Conservation (phyloP, 2,888 invertebrate genomes). For the Neuroscelio doddi region DNA sequence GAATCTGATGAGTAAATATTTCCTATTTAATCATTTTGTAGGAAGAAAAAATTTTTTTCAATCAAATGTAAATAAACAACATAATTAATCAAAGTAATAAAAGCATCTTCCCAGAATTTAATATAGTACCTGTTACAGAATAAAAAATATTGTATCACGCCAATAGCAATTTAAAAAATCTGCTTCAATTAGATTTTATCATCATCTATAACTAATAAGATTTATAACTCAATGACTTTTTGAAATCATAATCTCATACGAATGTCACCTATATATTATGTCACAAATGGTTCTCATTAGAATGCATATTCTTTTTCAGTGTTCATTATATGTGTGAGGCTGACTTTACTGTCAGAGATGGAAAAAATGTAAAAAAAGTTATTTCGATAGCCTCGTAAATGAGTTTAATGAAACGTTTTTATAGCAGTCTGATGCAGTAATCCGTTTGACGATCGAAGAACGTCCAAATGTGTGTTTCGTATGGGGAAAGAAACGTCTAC, state of each 20-base stretch:
- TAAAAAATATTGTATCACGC: slow-evolving; percentile 3
- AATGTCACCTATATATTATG: slow-evolving; percentile 31
- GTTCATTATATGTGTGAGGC: slow-evolving; percentile 21
- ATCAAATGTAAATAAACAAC: too few species aligned
- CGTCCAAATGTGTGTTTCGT: slow-evolving; percentile 5
- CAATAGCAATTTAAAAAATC: slow-evolving; percentile 7
- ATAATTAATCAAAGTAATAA: too few species aligned
- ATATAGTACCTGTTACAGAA: background rate
- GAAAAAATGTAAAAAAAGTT: slow-evolving; percentile 18
- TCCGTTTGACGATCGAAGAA: slow-evolving; percentile 41
- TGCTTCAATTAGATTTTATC: slow-evolving; percentile 3
- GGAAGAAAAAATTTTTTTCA: background rate
- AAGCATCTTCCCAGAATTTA: too few species aligned
- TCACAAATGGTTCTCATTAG: slow-evolving; percentile 39
- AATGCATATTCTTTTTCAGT: slow-evolving; percentile 24
- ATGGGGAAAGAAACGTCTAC: slow-evolving; percentile 7
- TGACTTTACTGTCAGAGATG: slow-evolving; percentile 6
- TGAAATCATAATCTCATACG: slow-evolving; percentile 9
- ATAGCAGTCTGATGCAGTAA: slow-evolving; percentile 36
- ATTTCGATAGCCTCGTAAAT: slow-evolving; percentile 37
- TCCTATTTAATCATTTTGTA: background rate
- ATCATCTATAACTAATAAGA: slow-evolving; percentile 19
- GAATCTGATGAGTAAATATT: slow-evolving; percentile 13
- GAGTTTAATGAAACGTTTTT: slow-evolving; percentile 40
- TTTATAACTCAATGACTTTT: slow-evolving; percentile 16